Evolutionary conservation across 2,113 vertebrate species (phyloP).

Genomic region (Chitala chitala): DNA sequence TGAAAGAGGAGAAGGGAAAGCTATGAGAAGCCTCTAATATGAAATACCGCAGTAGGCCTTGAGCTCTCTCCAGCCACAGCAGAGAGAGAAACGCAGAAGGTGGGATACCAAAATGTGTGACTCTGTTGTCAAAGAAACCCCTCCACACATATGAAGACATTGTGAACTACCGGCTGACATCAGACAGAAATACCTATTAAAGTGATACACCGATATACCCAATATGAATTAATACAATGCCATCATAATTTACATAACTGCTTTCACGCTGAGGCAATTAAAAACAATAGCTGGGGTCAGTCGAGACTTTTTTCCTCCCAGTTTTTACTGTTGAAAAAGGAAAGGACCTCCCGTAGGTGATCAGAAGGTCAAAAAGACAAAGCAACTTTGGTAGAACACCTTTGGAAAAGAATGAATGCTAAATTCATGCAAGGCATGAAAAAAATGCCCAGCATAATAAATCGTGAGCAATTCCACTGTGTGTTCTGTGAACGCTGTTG

Average conservation of each 20-base stretch:
- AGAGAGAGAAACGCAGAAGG: neutral
- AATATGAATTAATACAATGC: too few species aligned
- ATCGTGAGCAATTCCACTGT: conserved; percentile 15
- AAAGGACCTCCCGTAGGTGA: neutral
- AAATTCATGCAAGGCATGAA: conserved; percentile 11
- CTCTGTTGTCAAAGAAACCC: too few species aligned
- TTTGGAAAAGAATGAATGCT: conserved; percentile 6
- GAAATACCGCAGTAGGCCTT: neutral
- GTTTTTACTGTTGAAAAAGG: neutral
- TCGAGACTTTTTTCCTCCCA: neutral
- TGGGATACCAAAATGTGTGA: neutral
- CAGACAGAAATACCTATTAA: too few species aligned
- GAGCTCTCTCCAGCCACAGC: neutral
- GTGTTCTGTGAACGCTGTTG: neutral
- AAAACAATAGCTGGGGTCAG: neutral
- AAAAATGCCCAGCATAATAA: conserved; percentile 10
- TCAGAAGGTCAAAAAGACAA: conserved; percentile 5
- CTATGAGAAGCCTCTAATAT: neutral
- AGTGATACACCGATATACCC: too few species aligned
- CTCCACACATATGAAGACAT: too few species aligned
- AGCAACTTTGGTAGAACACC: conserved; percentile 6
- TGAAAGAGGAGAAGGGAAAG: neutral
- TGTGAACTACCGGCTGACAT: too few species aligned
- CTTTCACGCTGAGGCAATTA: too few species aligned
- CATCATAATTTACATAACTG: too few species aligned